Evolutionary conservation across 2,888 invertebrate genomes (phyloP), one percentile per base, ranked within the genome.

Genomic region (Heterodera filipjevi): DNA sequence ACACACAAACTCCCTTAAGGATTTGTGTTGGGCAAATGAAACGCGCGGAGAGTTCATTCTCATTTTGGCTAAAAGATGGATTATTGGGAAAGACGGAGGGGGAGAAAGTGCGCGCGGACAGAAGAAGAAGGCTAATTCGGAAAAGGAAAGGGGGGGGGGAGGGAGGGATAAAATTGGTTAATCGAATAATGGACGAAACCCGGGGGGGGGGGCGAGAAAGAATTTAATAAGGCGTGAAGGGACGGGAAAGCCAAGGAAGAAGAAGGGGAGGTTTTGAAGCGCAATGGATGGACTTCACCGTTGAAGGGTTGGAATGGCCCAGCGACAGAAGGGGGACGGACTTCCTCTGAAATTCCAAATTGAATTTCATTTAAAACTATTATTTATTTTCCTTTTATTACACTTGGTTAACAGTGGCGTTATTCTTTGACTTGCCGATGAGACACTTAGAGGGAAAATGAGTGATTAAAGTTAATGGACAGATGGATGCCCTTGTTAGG

Each of bases 111-210:
- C 33, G 32, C 33, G 35, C 68, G 32, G 32, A 68, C 30, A 16
- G 68, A 68, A 68, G 39, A n/a, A n/a, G n/a, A n/a, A n/a, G 8
- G 32, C 35, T 68, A 68, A 68, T 68, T 68, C 68, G 33, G 68
- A n/a, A 27, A 32, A 1, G 66, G 33, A 68, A 68, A 14, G 68
- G 68, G 8, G n/a, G 59, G 59, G 66, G 33, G 33, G 33, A 14
- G 68, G 68, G 8, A 6, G 59, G 59, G 5, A 27, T 59, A 59
- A 59, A 59, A 59, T 59, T 59, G 59, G 59, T 12, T 59, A 59
- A 59, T 59, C 59, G 27, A 59, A 59, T 59, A 27, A 59, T 8
- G 27, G 59, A 59, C 22, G 59, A 27, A 59, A n/a, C 5, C 5
- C 5, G 39, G 39, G 12, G 59, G 22, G 22, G 59, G 27, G 59